Evolutionary conservation across 2,888 invertebrate species (phyloP), one percentile per base, ranked within the genome.

Genomic region (Thymelicus sylvestris): DNA sequence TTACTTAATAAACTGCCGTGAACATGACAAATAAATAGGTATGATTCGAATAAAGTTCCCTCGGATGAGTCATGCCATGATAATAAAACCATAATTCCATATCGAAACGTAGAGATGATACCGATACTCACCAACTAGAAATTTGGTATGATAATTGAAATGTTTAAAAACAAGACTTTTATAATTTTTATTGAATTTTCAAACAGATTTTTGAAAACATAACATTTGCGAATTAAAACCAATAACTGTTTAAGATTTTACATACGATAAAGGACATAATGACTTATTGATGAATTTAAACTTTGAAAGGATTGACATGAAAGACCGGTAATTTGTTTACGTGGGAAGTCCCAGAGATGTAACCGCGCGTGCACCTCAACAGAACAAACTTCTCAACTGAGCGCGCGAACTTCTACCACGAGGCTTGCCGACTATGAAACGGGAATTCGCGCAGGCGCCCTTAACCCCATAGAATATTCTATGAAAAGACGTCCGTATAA

Each of bases 381-480:
- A 12, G 50, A 47, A 13, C 6, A 48, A 12, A 24, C 62, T 59
- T 63, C 57, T 64, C 19, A 48, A 66, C 69, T 66, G 63, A 62
- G 59, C 66, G 65, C 59, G 65, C 50, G 55, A 66, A 69, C 38
- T 50, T 47, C 31, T 48, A 15, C 15, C 68, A 38, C 47, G 38
- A 39, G 50, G 64, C 64, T 64, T 44, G 31, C 66, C 31, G 6
- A 50, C 39, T 59, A 0, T 12, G 38, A 59, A 67, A 52, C 19
- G n/a, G 19, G 10, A 44, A 44, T 39, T 52, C 60, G 79, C 85
- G 85, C 85, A 85, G 83, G 85, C 85, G 85, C 78, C 64, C 31
- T 66, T 63, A 67, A 69, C 73, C 76, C 78, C 81, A 79, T 80
- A 79, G 75, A 81, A 83, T 81, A 82, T 83, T 83, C 79, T 79